Conservation (phyloP, 2,797 vertebrate genomes). For the Macropodus opercularis region DNA sequence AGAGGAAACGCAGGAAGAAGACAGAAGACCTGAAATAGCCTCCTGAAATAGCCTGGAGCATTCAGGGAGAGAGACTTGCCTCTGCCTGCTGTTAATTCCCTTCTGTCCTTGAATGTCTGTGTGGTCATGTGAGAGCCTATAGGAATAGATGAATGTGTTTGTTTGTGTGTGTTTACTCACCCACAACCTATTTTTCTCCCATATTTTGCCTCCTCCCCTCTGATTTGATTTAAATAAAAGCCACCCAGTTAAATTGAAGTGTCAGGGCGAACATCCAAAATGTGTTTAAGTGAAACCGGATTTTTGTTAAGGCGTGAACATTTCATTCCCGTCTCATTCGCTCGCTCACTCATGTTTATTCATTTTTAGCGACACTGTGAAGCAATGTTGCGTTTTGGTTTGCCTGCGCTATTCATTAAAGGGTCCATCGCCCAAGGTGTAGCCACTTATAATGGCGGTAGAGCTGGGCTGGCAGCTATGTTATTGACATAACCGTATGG, state of each 20-base stretch:
- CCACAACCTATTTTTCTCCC: slow-evolving; percentile 21
- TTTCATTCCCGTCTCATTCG: slow-evolving; percentile 58
- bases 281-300: slow-evolving; percentile 66
- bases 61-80: slow-evolving; percentile 65
- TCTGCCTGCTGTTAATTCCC: slow-evolving; percentile 70
- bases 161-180: slow-evolving; percentile 48
- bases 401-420: slow-evolving; percentile 78
- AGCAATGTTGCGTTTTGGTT: slow-evolving; percentile 67
- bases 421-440: slow-evolving; percentile 61
- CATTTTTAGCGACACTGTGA: slow-evolving; percentile 57
- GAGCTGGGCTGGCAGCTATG: slow-evolving; percentile 56
- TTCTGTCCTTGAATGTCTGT: slow-evolving; percentile 60
- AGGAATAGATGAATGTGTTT: slow-evolving; percentile 47
- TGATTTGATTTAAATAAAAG: slow-evolving; percentile 70
- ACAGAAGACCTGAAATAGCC: slow-evolving; percentile 72
- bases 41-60: slow-evolving; percentile 72
- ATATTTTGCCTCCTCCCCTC: slow-evolving; percentile 9
- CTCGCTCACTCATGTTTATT: slow-evolving; percentile 71
- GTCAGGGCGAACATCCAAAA: slow-evolving; percentile 67
- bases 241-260: slow-evolving; percentile 65
- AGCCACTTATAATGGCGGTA: slow-evolving; percentile 58
- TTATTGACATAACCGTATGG: slow-evolving; percentile 71
- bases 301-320: slow-evolving; percentile 68
- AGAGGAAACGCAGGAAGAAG: slow-evolving; percentile 57
- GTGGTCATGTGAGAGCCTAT: slow-evolving; percentile 48